Evolutionary conservation across 2,113 vertebrate species (phyloP), one percentile per base, ranked within the genome.

Genomic region (Hydrochoerus hydrochaeris): DNA sequence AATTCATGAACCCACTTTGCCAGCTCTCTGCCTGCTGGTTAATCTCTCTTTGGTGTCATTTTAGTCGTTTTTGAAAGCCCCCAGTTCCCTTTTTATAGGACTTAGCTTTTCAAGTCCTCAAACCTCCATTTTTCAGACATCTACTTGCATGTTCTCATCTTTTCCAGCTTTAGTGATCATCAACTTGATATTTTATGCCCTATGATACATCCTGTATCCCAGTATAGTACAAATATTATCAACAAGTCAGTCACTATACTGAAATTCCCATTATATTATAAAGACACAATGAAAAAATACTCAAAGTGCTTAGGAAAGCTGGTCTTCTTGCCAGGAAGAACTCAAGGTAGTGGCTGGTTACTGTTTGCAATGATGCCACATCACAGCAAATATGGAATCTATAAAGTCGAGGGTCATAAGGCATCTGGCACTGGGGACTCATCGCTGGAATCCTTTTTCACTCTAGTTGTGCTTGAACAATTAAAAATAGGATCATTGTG

Each of bases 1-100:
- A 97, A 98, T 98, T 97, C 96, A 97, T 97, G 97, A 97, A 26
- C 77, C 58, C 93, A 92, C 82, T 97, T 97, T 96, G 96, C 96
- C 95, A 97, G 97, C 86, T 95, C 90, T 97, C 94, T 95, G 96
- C 95, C 96, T 97, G 88, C 96, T 97, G 94, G 94, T 90, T 98
- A 69, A 93, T 98, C 94, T 97, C 96, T 98, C 92, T 92, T 96
- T 71, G 95, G 85, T 88, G 97, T 69, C 94, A 96, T 96, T 91
- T 96, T 85, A 82, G 83, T 85, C 3, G 22, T 95, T 84, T 96
- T 95, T 88, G 71, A 97, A 95, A 97, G 84, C 4, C 52, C 94
- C 81, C 11, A 24, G 1, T 95, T 97, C 86, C 81, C 94, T 88
- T 95, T 95, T 97, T 82, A 95, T 81, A 95, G 69, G 83, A 77